phyloP scores from a whole-genome alignment of 2,888 invertebrate genomes.

The Abrostola triplasia region DNA sequence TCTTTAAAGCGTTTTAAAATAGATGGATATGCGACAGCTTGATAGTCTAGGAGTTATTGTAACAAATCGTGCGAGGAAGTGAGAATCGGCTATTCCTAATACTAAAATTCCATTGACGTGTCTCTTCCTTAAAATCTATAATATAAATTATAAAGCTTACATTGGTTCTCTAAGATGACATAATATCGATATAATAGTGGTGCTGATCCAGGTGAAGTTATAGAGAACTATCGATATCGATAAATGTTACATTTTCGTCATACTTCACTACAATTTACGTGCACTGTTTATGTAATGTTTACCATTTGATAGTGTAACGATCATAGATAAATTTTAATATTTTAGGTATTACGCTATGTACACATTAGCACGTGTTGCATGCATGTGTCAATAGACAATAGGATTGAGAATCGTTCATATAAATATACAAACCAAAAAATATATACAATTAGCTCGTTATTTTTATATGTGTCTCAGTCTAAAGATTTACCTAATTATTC shows the following conservation, averaged over 20 bases:
- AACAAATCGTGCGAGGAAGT: conserved; percentile 10
- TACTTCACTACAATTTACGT: conserved; percentile 49
- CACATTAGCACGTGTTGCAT: conserved; percentile 16
- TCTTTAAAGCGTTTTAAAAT: conserved; percentile 11
- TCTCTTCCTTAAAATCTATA: conserved; percentile 31
- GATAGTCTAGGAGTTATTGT: conserved; percentile 19
- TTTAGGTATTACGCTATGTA: conserved; percentile 43
- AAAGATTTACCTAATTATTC: neutral
- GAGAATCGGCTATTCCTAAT: conserved; percentile 4
- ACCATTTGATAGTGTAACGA: conserved; percentile 46
- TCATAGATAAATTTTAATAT: conserved; percentile 35
- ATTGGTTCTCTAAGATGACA: conserved; percentile 30
- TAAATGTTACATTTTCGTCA: conserved; percentile 44
- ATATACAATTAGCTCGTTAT: conserved; percentile 32
- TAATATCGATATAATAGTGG: conserved; percentile 42
- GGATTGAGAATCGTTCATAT: conserved; percentile 23
- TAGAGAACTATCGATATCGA: conserved; percentile 36
- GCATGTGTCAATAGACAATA: conserved; percentile 30
- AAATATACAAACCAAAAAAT: conserved; percentile 29
- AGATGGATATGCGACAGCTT: conserved; percentile 12
- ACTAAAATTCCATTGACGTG: neutral
- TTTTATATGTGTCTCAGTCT: neutral
- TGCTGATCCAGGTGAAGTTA: conserved; percentile 42
- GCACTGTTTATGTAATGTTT: conserved; percentile 51
- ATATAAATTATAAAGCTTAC: conserved; percentile 16